Percentiles rank a stretch among this genome's conserved stretches.
Conservation (phyloP, 2,888 invertebrate genomes). For the Prosopocoilus inquinatus region DNA sequence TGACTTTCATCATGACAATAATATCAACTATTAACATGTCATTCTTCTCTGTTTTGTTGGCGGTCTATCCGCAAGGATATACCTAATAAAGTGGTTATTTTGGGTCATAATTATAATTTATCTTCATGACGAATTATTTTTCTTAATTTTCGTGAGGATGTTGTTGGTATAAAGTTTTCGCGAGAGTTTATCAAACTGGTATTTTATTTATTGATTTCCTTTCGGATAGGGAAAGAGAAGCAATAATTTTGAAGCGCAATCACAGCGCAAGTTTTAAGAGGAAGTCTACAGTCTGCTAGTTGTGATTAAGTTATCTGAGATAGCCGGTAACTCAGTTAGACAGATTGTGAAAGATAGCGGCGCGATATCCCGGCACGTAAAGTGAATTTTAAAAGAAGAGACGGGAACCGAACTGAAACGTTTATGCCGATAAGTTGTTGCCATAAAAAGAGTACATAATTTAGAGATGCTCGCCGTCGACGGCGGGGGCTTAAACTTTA, state of each 20-base stretch:
- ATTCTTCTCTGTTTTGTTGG: no score
- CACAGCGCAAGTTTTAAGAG: constrained; percentile 28
- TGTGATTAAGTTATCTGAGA: constrained; percentile 17
- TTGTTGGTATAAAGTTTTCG: constrained; percentile 7
- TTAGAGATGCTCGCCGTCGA: background rate
- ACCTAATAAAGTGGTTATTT: no score
- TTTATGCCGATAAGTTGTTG: constrained; percentile 17
- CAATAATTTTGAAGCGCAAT: constrained; percentile 30
- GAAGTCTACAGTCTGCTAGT: constrained; percentile 16
- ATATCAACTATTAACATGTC: no score
- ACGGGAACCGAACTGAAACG: constrained; percentile 15
- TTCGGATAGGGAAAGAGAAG: constrained; percentile 10
- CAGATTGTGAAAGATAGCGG: constrained; percentile 10
- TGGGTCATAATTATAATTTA: no score
- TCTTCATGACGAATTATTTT: no score
- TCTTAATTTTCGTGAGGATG: no score
- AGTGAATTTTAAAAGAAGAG: constrained; percentile 6
- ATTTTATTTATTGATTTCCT: background rate
- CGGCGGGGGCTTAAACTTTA: constrained; percentile 17
- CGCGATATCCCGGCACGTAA: constrained; percentile 6
- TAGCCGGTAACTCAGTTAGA: constrained; percentile 14
- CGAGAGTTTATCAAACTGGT: background rate
- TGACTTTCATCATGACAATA: no score
- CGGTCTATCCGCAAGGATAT: no score
- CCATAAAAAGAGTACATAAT: constrained; percentile 18